Conservation (phyloP, 1,140 invertebrate genomes). For the Drosophila fuyamai region DNA sequence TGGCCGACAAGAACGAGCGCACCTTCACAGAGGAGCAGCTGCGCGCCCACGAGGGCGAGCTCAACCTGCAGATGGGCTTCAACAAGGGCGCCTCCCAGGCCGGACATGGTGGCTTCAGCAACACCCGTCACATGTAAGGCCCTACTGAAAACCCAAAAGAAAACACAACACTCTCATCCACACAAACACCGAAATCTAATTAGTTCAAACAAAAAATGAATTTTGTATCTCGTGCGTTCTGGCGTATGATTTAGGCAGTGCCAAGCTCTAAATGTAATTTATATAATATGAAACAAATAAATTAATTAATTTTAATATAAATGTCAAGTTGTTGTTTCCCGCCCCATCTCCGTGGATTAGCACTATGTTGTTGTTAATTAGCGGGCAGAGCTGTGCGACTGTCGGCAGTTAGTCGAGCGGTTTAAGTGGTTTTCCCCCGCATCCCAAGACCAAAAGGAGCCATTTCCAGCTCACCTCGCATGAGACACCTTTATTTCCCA, state of each 20-base stretch:
- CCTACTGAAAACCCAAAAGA: conserved; percentile 1
- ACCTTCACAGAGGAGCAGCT: conserved; percentile 98
- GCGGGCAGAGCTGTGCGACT: conserved; percentile 33
- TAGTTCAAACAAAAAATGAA: conserved; percentile 67
- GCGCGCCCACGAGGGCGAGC: conserved; percentile 93
- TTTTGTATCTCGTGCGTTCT: conserved; percentile 61
- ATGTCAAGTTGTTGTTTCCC: conserved; percentile 50
- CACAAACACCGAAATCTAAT: conserved; percentile 62
- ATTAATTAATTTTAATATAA: conserved; percentile 82
- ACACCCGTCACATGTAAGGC: conserved; percentile 96
- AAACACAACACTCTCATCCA: conserved; percentile 13
- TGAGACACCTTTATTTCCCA: conserved; percentile 52
- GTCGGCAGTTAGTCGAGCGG: conserved; percentile 46
- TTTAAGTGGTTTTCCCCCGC: conserved; percentile 57
- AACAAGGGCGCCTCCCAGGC: conserved; percentile 96
- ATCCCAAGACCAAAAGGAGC: conserved; percentile 31
- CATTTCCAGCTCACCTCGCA: conserved; percentile 34
- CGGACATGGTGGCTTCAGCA: conserved; percentile 95
- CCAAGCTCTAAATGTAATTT: conserved; percentile 76
- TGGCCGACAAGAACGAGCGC: conserved; percentile 96
- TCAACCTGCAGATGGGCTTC: conserved; percentile 98
- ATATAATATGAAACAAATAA: conserved; percentile 83
- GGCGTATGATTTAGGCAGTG: conserved; percentile 49
- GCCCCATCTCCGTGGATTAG: conserved; percentile 45
- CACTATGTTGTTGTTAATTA: conserved; percentile 75